These are phyloP conservation scores for Borostomias antarcticus DNA, from an alignment of 2,797 vertebrate genomes.

Conservation along the genomic window DNA sequence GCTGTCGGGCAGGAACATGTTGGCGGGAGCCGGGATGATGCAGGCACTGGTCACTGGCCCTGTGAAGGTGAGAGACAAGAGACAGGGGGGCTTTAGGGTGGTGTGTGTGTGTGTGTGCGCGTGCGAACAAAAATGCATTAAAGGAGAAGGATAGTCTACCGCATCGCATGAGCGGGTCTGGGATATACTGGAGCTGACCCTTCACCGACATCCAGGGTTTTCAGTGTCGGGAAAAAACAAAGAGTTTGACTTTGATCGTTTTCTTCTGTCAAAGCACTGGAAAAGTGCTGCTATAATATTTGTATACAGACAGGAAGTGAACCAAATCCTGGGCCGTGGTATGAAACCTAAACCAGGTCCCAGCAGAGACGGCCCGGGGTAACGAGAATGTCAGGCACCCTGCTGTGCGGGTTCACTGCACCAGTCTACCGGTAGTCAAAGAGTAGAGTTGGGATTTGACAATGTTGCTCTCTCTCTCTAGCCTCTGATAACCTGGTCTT, in stretches of 20 bases:
- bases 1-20: constrained; percentile 91
- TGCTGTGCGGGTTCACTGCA: no score
- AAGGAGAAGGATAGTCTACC: neutral
- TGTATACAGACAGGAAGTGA: neutral
- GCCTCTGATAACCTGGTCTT: neutral
- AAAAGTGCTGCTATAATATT: neutral
- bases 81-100: no score
- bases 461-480: neutral
- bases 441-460: neutral
- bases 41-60: constrained; percentile 83
- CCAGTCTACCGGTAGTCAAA: neutral
- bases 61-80: constrained; percentile 39
- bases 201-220: neutral
- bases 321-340: neutral
- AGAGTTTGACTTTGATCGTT: no score
- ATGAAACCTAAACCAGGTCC: neutral
- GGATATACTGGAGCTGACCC: neutral
- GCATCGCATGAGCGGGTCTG: neutral
- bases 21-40: constrained; percentile 80
- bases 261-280: neutral
- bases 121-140: neutral
- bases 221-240: neutral
- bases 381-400: neutral
- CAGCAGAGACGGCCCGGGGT: neutral
- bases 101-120: neutral